phyloP scores from a whole-genome alignment of 2,113 vertebrate species.

The Aegotheles bennettii region DNA sequence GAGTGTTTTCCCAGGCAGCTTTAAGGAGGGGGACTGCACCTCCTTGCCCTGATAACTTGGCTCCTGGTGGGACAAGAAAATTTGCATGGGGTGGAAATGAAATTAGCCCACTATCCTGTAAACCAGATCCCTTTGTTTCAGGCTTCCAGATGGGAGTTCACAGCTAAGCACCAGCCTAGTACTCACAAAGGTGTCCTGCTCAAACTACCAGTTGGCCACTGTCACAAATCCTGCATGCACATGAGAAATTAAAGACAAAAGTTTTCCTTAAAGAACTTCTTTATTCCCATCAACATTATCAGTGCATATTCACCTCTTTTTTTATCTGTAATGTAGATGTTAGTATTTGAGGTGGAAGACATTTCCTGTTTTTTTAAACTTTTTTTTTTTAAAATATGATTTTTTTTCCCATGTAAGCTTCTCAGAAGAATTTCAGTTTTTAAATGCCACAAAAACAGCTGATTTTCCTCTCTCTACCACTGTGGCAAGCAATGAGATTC shows the following conservation, averaged over 20 bases:
- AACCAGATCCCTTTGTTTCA: not conserved
- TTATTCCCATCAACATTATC: not conserved
- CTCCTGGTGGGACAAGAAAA: not conserved
- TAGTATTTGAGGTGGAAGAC: not conserved
- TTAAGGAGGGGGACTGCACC: not conserved
- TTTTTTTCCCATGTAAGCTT: not conserved
- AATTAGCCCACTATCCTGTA: not conserved
- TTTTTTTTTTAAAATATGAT: not conserved
- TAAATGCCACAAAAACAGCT: not conserved
- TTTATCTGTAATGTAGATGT: not conserved
- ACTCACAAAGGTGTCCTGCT: not conserved
- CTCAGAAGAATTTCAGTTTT: not conserved
- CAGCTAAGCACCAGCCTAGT: not conserved
- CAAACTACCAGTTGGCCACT: not conserved
- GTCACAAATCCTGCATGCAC: not conserved
- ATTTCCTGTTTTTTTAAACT: not conserved
- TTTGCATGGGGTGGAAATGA: not conserved
- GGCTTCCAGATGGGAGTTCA: not conserved
- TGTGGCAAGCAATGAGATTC: not conserved
- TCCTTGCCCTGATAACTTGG: not conserved
- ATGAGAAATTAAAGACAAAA: not conserved
- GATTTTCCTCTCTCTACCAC: not conserved
- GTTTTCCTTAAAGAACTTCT: not conserved
- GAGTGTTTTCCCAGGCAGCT: not conserved
- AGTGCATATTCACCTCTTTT: not conserved